Base-by-base conservation (phyloP, 2,888 invertebrate species). In the Anoplius nigerrimus region DNA sequence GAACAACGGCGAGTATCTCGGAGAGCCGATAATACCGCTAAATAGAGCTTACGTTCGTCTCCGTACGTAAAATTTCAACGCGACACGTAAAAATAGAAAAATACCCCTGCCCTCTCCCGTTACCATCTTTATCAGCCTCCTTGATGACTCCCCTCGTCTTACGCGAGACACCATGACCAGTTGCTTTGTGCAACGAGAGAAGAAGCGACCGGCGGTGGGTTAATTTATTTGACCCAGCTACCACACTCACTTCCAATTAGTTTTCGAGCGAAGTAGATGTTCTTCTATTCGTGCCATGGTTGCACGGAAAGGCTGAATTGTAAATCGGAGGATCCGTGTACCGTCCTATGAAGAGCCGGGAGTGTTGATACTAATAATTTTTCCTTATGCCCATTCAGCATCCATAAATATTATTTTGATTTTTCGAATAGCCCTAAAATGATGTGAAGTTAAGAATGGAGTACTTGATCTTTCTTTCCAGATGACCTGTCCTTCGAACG, bases 201-300 rank as follows among this genome's bases (percentile, higher is more conserved):
- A 62, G 68, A 48, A 61, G 20, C 67, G 60, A 57, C 66, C 46
- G 24, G 34, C 57, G 68, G 58, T 76, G 79, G 85, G 87, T 86
- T 84, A 86, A 87, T 86, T 85, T 82, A 86, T 86, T 87, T 86
- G 83, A 87, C 84, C 84, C 76, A 76, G 45, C 74, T 64, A 71
- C 71, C 71, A 69, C 55, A 72, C 68, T 71, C 68, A 56, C 66
- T 69, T 70, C 70, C 79, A 82, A 82, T 82, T 82, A 79, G 64
- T 73, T 67, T 76, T 66, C 73, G 62, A 54, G 63, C 71, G 63
- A 68, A 76, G 46, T 69, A 68, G 54, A n/a, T 67, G 62, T 75
- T 66, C 55, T 69, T 71, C 66, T 75, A 64, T 62, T 34, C 11
- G 34, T 34, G 34, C 34, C 34, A 34, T 34, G 34, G 8, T 34